Evolutionary conservation across 2,797 vertebrate genomes (phyloP), one percentile per base, ranked within the genome.

Genomic region (Poeciliopsis turneri): DNA sequence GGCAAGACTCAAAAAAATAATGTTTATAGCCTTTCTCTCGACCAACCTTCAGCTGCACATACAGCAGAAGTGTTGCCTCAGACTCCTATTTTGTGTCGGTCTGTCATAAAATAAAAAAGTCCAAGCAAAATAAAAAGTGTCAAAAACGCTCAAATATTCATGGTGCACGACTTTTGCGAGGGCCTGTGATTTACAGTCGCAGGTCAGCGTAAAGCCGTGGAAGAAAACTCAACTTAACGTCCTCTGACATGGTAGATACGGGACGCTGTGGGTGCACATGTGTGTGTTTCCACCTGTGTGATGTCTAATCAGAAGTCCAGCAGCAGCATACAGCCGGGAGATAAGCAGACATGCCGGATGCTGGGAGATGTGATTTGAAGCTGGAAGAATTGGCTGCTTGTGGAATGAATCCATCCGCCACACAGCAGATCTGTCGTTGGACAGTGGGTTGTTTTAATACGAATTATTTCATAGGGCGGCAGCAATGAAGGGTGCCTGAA

Each of bases 301-400:
- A 78, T 86, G 81, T 83, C 81, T 87, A 84, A 93, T 92, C 87
- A 90, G 79, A 90, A 78, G 88, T 89, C 86, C 87, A 87, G 89
- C 83, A 49, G 70, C 88, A 87, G 88, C 81, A 39, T 84, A 84
- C 83, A 82, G 89, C 76, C 82, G 80, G 81, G 78, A 90, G 91
- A 93, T 89, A 90, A 93, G 83, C 82, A 91, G 84, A 92, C 84
- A 89, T 53, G 82, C 76, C 74, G 75, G 79, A 76, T 69, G 73
- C 28, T 9, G 77, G 72, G 75, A 87, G 84, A 80, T 85, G 53
- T 79, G 88, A 89, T 92, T 82, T 85, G 71, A 88, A 81, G 84
- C 78, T 80, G 81, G 81, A 87, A 88, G 75, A 72, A 80, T 55
- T 71, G 76, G 78, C 86, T 74, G 72, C 77, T 82, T 70, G 81